These are phyloP conservation scores for Onthophagus sagittarius DNA, from an alignment of 2,888 invertebrate genomes.

Conservation along the genomic window DNA sequence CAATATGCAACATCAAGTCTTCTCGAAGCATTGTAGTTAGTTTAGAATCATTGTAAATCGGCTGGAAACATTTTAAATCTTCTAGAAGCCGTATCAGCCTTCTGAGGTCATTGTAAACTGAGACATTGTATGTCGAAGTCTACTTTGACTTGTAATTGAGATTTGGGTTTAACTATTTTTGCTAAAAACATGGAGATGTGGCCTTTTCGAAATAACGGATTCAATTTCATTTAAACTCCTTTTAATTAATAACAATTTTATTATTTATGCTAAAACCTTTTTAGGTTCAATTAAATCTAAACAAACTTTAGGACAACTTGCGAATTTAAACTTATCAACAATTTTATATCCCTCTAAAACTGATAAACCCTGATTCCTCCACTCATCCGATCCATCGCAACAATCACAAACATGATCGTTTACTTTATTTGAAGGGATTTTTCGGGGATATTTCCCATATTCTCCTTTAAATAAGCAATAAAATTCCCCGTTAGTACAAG, in stretches of 20 bases:
- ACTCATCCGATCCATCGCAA: slow-evolving; percentile 90
- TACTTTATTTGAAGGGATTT: slow-evolving; percentile 73
- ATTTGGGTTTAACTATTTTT: too few species aligned
- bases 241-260: background rate
- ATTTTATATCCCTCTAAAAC: background rate
- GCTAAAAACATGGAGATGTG: too few species aligned
- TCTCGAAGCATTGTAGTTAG: too few species aligned
- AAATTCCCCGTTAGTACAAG: slow-evolving; percentile 81
- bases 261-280: background rate
- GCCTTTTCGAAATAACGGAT: too few species aligned
- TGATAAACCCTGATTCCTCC: slow-evolving; percentile 41
- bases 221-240: background rate
- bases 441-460: slow-evolving; percentile 42
- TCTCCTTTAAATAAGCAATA: slow-evolving; percentile 66
- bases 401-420: slow-evolving; percentile 95
- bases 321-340: background rate
- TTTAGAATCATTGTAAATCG: too few species aligned
- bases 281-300: background rate
- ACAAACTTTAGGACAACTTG: background rate
- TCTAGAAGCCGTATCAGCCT: too few species aligned
- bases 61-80: too few species aligned
- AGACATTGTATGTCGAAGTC: too few species aligned
- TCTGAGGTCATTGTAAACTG: too few species aligned
- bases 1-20: too few species aligned
- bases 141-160: too few species aligned